Percentiles rank a stretch among this genome's conserved stretches.
These are phyloP conservation scores for Liopterus haemorrhoidalis DNA, from an alignment of 2,888 invertebrate genomes.

Conservation along the genomic window DNA sequence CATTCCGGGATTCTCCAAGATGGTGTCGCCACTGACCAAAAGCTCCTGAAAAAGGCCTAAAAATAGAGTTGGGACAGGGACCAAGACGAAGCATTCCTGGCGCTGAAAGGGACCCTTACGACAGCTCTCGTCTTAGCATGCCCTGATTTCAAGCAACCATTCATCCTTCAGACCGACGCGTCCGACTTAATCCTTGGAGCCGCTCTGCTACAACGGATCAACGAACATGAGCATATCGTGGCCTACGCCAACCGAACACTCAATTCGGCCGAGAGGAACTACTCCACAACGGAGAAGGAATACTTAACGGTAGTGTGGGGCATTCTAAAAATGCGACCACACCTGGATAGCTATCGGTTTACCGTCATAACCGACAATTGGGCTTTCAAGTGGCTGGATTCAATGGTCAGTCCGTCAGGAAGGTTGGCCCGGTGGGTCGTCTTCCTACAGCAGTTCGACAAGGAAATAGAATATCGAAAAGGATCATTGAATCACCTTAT, in stretches of 20 bases:
- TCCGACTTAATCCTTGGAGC: slow-evolving; percentile 17
- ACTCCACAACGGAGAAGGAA: slow-evolving; percentile 22
- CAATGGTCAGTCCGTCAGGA: slow-evolving; percentile 28
- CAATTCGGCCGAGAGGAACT: slow-evolving; percentile 18
- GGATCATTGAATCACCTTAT: slow-evolving; percentile 22
- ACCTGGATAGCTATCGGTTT: slow-evolving; percentile 32
- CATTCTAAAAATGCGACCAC: slow-evolving; percentile 26
- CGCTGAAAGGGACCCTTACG: slow-evolving; percentile 19
- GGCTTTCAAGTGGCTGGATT: slow-evolving; percentile 28
- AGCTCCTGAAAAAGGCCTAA: slow-evolving; percentile 27
- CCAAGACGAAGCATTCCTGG: slow-evolving; percentile 28
- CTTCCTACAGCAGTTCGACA: slow-evolving; percentile 27
- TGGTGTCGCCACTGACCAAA: slow-evolving; percentile 27
- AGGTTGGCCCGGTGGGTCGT: slow-evolving; percentile 32
- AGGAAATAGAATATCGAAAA: slow-evolving; percentile 21
- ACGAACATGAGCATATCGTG: slow-evolving; percentile 11
- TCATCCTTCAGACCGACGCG: slow-evolving; percentile 21
- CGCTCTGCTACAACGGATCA: slow-evolving; percentile 16
- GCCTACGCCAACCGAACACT: slow-evolving; percentile 22
- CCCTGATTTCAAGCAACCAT: slow-evolving; percentile 26
- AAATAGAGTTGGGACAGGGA: slow-evolving; percentile 24
- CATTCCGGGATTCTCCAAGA: slow-evolving; percentile 26
- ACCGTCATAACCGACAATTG: slow-evolving; percentile 33
- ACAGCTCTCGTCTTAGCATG: slow-evolving; percentile 22
- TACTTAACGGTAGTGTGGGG: slow-evolving; percentile 22